Percentiles rank a stretch among this genome's conserved stretches.
phyloP scores from a whole-genome alignment of 2,888 invertebrate genomes.

The Dasypogon diadema region DNA sequence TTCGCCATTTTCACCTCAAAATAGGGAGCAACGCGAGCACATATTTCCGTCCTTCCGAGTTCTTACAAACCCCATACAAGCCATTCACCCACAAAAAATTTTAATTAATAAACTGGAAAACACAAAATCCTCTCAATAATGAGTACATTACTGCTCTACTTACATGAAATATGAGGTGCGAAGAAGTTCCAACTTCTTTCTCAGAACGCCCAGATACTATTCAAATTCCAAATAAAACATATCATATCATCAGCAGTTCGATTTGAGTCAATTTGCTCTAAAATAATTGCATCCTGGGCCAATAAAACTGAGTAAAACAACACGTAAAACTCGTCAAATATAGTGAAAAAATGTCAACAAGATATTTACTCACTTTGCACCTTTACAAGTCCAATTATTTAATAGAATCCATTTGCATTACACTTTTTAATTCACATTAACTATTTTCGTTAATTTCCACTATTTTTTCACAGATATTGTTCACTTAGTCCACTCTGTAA shows the following conservation, averaged over 20 bases:
- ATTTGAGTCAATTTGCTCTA: neutral
- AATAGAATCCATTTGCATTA: constrained; percentile 56
- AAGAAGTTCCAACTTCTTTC: neutral
- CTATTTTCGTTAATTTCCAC: constrained; percentile 56
- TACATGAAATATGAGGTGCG: neutral
- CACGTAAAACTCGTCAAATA: constrained; percentile 54
- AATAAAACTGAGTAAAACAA: constrained; percentile 36
- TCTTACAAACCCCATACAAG: neutral
- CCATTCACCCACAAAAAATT: neutral
- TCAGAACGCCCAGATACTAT: neutral
- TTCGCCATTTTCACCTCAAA: constrained; percentile 18
- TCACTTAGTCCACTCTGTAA: constrained; percentile 56
- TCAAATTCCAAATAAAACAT: too few species aligned
- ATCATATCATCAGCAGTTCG: too few species aligned
- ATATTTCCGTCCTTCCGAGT: neutral
- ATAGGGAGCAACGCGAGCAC: constrained; percentile 14
- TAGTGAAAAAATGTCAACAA: constrained; percentile 59
- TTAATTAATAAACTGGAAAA: neutral
- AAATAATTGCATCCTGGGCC: neutral
- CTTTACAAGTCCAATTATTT: constrained; percentile 54
- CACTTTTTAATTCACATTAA: constrained; percentile 56
- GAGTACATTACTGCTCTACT: neutral
- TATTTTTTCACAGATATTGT: constrained; percentile 54
- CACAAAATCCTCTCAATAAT: neutral
- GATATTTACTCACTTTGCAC: constrained; percentile 55